Conservation (phyloP, 1,140 invertebrate species). For the Watersipora subatra region DNA sequence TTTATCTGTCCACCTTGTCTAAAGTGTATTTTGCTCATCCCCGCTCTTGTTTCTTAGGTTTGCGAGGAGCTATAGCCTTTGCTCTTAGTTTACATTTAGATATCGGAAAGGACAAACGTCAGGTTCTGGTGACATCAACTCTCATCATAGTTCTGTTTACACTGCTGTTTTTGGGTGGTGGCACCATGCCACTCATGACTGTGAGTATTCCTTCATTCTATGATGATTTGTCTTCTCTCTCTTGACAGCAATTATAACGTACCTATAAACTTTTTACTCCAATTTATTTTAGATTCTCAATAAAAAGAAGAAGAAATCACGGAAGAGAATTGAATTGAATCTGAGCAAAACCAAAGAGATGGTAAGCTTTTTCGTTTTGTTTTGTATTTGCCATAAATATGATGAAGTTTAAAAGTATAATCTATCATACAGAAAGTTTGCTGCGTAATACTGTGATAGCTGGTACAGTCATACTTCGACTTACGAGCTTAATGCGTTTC, state of each 20-base stretch:
- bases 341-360: constrained; percentile 92
- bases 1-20: too few relatives aligned
- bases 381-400: too few relatives aligned
- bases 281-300: constrained; percentile 28
- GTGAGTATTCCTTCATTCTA: constrained; percentile 19
- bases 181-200: constrained; percentile 86
- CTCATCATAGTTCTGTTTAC: constrained; percentile 92
- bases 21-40: too few relatives aligned
- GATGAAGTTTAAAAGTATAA: too few relatives aligned
- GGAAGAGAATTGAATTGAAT: constrained; percentile 62
- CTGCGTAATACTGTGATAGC: too few relatives aligned
- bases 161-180: constrained; percentile 77
- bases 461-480: background rate
- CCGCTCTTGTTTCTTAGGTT: constrained; percentile 51
- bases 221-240: too few relatives aligned
- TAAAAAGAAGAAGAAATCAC: constrained; percentile 50
- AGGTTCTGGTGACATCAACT: constrained; percentile 91
- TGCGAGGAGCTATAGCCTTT: constrained; percentile 93
- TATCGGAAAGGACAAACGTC: constrained; percentile 61
- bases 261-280: too few relatives aligned
- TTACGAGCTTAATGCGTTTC: background rate
- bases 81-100: constrained; percentile 89
- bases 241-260: too few relatives aligned
- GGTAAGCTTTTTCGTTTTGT: constrained; percentile 48
- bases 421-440: too few relatives aligned